A percentile compares a stretch with the other conserved stretches of the same genome.
phyloP scores from a whole-genome alignment of 2,797 vertebrate genomes.

The Sebastes diaconus region DNA sequence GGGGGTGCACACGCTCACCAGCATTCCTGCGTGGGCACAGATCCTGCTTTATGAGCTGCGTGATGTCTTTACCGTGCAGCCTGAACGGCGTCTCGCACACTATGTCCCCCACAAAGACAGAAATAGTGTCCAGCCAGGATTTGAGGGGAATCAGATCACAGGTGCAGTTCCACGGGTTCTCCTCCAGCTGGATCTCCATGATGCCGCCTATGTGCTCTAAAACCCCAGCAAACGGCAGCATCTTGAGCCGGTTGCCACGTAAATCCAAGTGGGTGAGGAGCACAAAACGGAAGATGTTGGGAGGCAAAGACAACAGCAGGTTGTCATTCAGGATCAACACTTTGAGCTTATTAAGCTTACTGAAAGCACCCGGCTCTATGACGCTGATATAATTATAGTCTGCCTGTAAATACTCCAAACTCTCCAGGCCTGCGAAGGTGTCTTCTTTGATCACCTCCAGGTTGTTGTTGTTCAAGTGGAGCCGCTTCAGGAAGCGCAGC shows the following conservation, averaged over 20 bases:
- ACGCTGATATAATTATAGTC: slow-evolving; percentile 98
- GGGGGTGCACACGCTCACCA: slow-evolving; percentile 83
- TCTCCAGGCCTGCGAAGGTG: slow-evolving; percentile 93
- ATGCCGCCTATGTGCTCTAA: slow-evolving; percentile 97
- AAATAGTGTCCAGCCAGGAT: slow-evolving; percentile 97
- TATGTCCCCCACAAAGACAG: slow-evolving; percentile 95
- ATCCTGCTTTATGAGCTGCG: slow-evolving; percentile 95
- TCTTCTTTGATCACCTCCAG: slow-evolving; percentile 95
- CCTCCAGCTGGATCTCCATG: slow-evolving; percentile 98
- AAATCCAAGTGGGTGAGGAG: slow-evolving; percentile 97
- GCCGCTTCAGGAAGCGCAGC: slow-evolving; percentile 91
- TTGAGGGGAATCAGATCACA: slow-evolving; percentile 96
- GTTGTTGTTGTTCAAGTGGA: slow-evolving; percentile 98
- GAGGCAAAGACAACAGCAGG: slow-evolving; percentile 92
- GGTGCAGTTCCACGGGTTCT: slow-evolving; percentile 99
- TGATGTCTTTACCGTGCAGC: slow-evolving; percentile 95
- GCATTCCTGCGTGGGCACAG: slow-evolving; percentile 92
- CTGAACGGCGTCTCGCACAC: slow-evolving; percentile 97
- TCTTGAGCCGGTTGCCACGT: slow-evolving; percentile 94
- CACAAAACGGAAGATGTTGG: slow-evolving; percentile 98
- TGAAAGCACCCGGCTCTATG: slow-evolving; percentile 94
- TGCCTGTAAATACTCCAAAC: slow-evolving; percentile 96
- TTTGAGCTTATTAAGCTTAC: slow-evolving; percentile 96
- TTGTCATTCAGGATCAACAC: slow-evolving; percentile 98
- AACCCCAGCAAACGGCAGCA: slow-evolving; percentile 94